Conservation (phyloP, 2,888 invertebrate species). For the Sesia bembeciformis region DNA sequence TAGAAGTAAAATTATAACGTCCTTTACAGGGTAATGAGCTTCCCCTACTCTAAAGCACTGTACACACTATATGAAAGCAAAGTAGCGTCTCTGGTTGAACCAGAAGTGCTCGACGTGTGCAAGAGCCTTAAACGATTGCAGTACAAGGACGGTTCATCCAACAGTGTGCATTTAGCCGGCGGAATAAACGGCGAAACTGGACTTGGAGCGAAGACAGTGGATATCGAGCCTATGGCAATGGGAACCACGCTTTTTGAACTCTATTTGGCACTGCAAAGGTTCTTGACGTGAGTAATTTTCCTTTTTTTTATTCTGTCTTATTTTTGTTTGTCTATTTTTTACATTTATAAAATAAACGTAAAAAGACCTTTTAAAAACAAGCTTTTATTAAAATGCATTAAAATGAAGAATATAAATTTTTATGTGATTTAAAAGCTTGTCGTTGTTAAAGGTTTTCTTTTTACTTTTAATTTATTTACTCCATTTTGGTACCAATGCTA, state of each 20-base stretch:
- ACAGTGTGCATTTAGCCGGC: conserved; percentile 59
- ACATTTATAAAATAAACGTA: no score
- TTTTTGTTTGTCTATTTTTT: no score
- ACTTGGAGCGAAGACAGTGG: conserved; percentile 54
- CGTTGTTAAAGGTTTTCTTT: no score
- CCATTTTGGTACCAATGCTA: no score
- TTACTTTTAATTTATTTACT: no score
- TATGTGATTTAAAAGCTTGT: no score
- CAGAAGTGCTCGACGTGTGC: conserved; percentile 82
- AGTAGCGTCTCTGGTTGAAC: conserved; percentile 80
- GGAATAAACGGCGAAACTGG: conserved; percentile 69
- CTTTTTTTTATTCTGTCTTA: no score
- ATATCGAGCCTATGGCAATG: conserved; percentile 81
- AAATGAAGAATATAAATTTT: no score
- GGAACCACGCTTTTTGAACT: conserved; percentile 94
- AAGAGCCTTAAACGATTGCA: conserved; percentile 79
- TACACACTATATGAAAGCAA: conserved; percentile 83
- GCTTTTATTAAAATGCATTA: no score
- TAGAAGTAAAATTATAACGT: not conserved
- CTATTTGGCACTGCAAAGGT: conserved; percentile 92
- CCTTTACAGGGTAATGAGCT: conserved; percentile 77
- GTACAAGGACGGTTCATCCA: conserved; percentile 63
- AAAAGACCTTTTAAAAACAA: no score
- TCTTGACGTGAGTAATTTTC: conserved; percentile 77
- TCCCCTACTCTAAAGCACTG: conserved; percentile 82